Percentiles rank a stretch among this genome's conserved stretches.
Conservation (phyloP, 2,888 invertebrate species). For the Drosophila pseudotalamancana region DNA sequence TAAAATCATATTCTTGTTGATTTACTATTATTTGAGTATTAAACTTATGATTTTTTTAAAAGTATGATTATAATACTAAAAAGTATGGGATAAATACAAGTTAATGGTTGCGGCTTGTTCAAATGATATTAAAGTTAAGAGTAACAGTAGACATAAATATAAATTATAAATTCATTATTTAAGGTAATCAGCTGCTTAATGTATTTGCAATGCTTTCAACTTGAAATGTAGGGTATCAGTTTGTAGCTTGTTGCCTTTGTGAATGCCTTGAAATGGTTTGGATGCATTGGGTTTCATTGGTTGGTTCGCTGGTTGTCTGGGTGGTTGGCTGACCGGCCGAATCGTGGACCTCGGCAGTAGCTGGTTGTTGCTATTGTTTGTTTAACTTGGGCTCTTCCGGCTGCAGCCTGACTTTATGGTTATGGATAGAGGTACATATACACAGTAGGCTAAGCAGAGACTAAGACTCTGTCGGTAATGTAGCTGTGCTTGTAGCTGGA, state of each 20-base stretch:
- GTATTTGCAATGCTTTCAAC: neutral
- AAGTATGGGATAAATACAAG: too few species aligned
- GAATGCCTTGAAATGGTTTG: slow-evolving; percentile 60
- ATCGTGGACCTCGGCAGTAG: slow-evolving; percentile 10
- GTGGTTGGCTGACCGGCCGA: neutral
- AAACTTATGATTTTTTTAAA: too few species aligned
- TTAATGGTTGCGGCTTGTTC: too few species aligned
- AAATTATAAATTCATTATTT: too few species aligned
- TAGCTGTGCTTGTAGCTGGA: slow-evolving; percentile 23
- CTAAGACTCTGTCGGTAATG: slow-evolving; percentile 16
- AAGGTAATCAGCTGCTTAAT: neutral
- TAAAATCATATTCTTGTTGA: too few species aligned
- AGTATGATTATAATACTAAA: too few species aligned
- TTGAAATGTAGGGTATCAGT: slow-evolving; percentile 42
- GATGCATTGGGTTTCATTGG: slow-evolving; percentile 14
- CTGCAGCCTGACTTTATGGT: slow-evolving; percentile 66
- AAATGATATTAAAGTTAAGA: too few species aligned
- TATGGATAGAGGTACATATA: slow-evolving; percentile 64
- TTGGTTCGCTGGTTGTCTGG: slow-evolving; percentile 15
- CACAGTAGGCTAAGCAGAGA: slow-evolving; percentile 45
- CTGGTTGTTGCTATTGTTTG: slow-evolving; percentile 64
- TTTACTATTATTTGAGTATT: too few species aligned
- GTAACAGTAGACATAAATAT: too few species aligned
- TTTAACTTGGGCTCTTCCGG: slow-evolving; percentile 70
- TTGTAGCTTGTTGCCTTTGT: slow-evolving; percentile 48